Evolutionary conservation across 2,113 vertebrate genomes (phyloP).

Genomic region (Prionailurus viverrinus): DNA sequence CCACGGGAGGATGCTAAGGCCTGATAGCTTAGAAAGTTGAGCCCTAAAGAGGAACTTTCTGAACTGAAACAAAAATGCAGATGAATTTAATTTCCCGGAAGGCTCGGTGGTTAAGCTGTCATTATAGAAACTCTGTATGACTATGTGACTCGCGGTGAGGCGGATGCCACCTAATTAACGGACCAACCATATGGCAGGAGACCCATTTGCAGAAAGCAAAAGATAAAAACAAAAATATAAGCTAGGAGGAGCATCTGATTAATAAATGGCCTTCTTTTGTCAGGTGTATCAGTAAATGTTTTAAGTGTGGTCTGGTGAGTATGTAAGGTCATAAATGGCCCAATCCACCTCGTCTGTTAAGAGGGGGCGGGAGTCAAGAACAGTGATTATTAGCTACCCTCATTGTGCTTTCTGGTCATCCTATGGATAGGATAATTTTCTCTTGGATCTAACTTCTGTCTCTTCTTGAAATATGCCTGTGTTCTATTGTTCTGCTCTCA

Average conservation of each 20-base stretch:
- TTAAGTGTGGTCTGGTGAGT: neutral
- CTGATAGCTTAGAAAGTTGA: constrained; percentile 21
- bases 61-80: constrained; percentile 44
- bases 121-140: constrained; percentile 40
- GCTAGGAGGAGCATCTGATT: neutral
- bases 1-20: neutral
- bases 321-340: neutral
- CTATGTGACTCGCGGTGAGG: neutral
- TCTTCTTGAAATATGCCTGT: neutral
- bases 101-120: neutral
- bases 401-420: neutral
- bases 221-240: neutral
- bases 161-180: neutral
- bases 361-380: neutral
- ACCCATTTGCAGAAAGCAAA: neutral
- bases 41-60: constrained; percentile 44
- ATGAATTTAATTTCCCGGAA: constrained; percentile 67
- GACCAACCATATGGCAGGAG: neutral
- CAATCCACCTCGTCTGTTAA: neutral
- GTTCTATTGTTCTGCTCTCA: neutral
- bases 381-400: neutral
- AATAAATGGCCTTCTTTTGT: neutral
- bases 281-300: neutral
- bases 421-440: neutral
- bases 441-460: neutral